Conservation (phyloP, 2,113 vertebrate species). For the Petroica traversi region DNA sequence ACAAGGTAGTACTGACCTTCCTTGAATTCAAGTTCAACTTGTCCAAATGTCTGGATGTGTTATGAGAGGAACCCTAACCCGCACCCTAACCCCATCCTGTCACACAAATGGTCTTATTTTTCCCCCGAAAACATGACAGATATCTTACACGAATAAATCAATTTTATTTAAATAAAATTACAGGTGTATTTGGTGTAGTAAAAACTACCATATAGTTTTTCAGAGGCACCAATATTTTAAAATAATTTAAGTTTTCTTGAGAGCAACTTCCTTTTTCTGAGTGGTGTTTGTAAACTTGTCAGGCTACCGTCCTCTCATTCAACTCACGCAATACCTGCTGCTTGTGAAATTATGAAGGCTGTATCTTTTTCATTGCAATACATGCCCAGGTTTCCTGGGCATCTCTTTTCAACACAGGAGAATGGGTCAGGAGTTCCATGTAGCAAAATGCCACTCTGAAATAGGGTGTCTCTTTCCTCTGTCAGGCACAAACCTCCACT, state of each 20-base stretch:
- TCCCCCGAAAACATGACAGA: not conserved
- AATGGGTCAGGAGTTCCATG: fast-evolving
- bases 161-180: conserved; percentile 67
- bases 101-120: not conserved
- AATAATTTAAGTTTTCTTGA: conserved; percentile 54
- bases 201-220: not conserved
- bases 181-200: not conserved
- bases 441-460: not conserved
- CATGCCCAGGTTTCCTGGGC: not conserved
- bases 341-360: not conserved
- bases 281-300: conserved; percentile 8
- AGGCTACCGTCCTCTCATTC: not conserved
- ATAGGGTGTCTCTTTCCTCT: not conserved
- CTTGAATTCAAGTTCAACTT: not conserved
- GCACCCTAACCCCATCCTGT: not conserved
- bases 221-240: conserved; percentile 6
- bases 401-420: not conserved
- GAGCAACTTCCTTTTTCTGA: conserved; percentile 11
- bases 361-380: not conserved
- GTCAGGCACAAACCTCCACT: not conserved
- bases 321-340: not conserved
- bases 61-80: too few relatives aligned
- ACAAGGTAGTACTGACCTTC: not conserved
- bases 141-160: conserved; percentile 6
- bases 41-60: not conserved